Conservation (phyloP, 2,888 invertebrate species). For the Dynastes hyllus region DNA sequence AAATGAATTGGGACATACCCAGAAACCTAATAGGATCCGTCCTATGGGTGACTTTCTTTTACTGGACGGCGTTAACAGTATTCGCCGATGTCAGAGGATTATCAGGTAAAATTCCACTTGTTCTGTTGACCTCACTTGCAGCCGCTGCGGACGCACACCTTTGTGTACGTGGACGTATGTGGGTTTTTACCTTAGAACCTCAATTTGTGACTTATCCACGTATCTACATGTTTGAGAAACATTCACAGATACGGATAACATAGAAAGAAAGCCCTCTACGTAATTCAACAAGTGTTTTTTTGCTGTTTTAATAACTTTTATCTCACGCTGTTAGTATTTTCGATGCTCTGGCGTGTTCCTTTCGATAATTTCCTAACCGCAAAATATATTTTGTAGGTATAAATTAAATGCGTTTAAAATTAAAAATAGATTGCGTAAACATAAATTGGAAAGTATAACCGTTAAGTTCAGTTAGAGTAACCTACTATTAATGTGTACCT, state of each 20-base stretch:
- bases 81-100: conserved; percentile 62
- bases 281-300: conserved; percentile 22
- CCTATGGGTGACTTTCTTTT: conserved; percentile 59
- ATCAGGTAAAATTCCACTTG: conserved; percentile 56
- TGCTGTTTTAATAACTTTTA: too few relatives aligned
- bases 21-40: conserved; percentile 61
- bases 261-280: background rate
- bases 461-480: background rate
- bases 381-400: background rate
- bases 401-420: background rate
- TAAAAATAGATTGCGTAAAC: background rate
- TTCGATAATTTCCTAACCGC: background rate
- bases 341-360: background rate
- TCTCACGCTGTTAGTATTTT: background rate
- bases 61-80: conserved; percentile 62
- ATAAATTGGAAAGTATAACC: conserved; percentile 33
- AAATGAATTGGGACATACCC: conserved; percentile 64
- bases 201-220: background rate
- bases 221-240: background rate
- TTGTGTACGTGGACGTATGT: too few relatives aligned
- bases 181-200: background rate
- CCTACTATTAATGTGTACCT: conserved; percentile 19
- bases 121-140: background rate
- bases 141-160: background rate
- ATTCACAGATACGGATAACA: background rate